These are phyloP conservation scores for Ecdyonurus torrentis DNA, from an alignment of 2,888 invertebrate species.

Conservation along the genomic window DNA sequence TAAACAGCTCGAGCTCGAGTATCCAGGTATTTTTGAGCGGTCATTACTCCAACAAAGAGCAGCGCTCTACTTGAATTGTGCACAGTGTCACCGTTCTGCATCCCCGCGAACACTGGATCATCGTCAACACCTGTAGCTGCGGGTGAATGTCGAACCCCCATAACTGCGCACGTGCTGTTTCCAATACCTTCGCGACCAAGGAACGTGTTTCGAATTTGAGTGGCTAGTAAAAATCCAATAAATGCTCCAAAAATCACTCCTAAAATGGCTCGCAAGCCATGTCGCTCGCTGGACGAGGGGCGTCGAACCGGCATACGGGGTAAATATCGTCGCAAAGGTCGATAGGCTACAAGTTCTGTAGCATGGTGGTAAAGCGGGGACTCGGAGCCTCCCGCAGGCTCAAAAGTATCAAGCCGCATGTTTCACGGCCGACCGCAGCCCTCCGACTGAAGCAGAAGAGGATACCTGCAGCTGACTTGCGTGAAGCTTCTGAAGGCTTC, in stretches of 20 bases:
- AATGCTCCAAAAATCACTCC: neutral
- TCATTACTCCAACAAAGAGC: constrained; percentile 91
- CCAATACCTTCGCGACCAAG: neutral
- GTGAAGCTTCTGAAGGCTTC: neutral
- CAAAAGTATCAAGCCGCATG: neutral
- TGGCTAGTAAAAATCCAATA: neutral
- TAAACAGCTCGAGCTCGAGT: constrained; percentile 79
- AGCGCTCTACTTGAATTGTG: constrained; percentile 23
- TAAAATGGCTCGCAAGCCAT: neutral
- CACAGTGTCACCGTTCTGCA: neutral
- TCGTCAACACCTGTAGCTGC: neutral
- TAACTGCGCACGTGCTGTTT: neutral
- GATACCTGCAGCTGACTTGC: neutral
- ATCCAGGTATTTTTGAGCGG: constrained; percentile 80
- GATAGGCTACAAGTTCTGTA: neutral
- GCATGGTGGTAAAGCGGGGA: neutral
- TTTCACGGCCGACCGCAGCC: neutral
- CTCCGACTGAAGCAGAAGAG: neutral
- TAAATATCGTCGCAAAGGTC: neutral
- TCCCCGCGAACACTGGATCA: neutral
- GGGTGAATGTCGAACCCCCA: neutral
- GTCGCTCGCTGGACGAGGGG: neutral
- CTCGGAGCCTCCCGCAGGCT: neutral
- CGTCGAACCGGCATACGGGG: neutral
- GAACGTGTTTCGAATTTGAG: neutral